These are phyloP conservation scores for Brachionus calyciflorus DNA, from an alignment of 1,140 invertebrate genomes.

Conservation along the genomic window DNA sequence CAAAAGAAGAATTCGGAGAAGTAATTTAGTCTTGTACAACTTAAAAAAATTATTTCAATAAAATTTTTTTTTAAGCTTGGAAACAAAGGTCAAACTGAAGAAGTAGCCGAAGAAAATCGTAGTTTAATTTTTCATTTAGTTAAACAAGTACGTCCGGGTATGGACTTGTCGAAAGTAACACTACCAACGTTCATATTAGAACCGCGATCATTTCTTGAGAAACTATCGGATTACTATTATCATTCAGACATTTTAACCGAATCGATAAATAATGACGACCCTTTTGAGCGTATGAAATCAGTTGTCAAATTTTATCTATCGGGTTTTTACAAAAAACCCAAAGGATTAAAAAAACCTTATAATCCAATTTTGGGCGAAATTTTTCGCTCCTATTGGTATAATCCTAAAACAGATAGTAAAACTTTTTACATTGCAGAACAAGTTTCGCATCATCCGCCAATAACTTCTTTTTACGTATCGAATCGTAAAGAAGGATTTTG, in stretches of 20 bases:
- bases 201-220: conserved; percentile 86
- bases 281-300: conserved; percentile 81
- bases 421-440: conserved; percentile 91
- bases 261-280: conserved; percentile 78
- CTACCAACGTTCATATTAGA: conserved; percentile 86
- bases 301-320: conserved; percentile 88
- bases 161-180: conserved; percentile 92
- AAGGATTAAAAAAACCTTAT: conserved; percentile 87
- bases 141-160: conserved; percentile 86
- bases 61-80: conserved; percentile 63
- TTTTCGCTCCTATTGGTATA: conserved; percentile 84
- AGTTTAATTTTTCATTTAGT: conserved; percentile 86
- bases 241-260: conserved; percentile 82
- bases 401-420: conserved; percentile 72
- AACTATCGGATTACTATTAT: conserved; percentile 87
- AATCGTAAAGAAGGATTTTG: conserved; percentile 89
- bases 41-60: conserved; percentile 59
- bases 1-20: conserved; percentile 42
- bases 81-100: conserved; percentile 75
- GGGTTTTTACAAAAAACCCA: conserved; percentile 86
- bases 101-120: conserved; percentile 89
- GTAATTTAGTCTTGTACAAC: neutral
- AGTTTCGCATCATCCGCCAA: conserved; percentile 89
- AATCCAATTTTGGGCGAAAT: conserved; percentile 88
- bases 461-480: conserved; percentile 88